A percentile compares a stretch with the other conserved stretches of the same genome.
Conservation (phyloP, 30 jellyfish, hydroid and myxozoan species). For the Cassiopea andromeda region DNA sequence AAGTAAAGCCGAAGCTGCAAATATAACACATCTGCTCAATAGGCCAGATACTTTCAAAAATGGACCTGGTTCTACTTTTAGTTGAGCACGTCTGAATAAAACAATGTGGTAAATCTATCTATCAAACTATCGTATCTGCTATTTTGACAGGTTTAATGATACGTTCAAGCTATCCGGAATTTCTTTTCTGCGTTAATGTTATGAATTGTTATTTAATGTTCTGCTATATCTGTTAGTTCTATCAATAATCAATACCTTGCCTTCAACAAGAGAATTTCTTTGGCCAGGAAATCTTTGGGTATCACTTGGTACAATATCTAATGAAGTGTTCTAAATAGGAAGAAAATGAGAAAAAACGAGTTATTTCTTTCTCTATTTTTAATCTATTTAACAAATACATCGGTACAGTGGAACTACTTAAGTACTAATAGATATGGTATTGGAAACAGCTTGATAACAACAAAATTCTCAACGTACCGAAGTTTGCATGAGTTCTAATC, state of each 20-base stretch:
- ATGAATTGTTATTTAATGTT: not conserved
- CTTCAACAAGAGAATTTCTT: not conserved
- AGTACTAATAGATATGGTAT: too few relatives aligned
- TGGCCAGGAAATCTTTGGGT: not conserved
- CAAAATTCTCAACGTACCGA: constrained; percentile 43
- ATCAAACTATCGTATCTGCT: too few relatives aligned
- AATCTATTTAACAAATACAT: not conserved
- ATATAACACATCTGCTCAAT: too few relatives aligned
- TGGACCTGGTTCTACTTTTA: too few relatives aligned
- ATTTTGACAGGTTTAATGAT: too few relatives aligned
- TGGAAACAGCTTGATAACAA: too few relatives aligned
- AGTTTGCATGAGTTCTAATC: constrained; percentile 32
- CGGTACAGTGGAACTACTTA: not conserved
- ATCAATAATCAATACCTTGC: not conserved
- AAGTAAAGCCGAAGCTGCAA: too few relatives aligned
- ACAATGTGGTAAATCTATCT: too few relatives aligned
- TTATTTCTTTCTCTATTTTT: not conserved
- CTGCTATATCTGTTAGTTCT: not conserved
- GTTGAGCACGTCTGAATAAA: too few relatives aligned
- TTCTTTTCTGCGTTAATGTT: not conserved
- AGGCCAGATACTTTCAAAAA: too few relatives aligned
- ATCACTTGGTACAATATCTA: not conserved
- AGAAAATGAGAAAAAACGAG: constrained; percentile 1
- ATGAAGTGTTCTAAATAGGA: constrained; percentile 1
- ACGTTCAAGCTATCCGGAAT: too few relatives aligned